Evolutionary conservation across 2,113 vertebrate species (phyloP).

Genomic region (Lepus americanus): DNA sequence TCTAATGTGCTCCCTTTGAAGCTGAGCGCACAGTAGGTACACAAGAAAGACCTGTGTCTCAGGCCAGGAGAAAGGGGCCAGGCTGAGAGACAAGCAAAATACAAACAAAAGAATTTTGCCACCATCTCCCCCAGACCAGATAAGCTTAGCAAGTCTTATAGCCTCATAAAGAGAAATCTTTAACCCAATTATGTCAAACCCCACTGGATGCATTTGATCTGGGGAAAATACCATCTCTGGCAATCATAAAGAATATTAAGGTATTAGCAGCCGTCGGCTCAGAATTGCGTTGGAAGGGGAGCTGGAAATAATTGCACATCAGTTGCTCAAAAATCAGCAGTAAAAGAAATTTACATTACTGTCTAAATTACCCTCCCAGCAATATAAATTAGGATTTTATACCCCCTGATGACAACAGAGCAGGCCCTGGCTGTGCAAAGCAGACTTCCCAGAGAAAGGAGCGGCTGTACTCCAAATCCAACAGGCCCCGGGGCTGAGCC

Average conservation of each 20-base stretch:
- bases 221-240: conserved; percentile 79
- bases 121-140: not conserved
- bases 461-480: not conserved
- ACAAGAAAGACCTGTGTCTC: not conserved
- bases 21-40: not conserved
- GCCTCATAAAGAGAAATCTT: conserved; percentile 77
- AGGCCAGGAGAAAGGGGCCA: not conserved
- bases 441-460: conserved; percentile 66
- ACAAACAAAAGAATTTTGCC: conserved; percentile 29
- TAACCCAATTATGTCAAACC: conserved; percentile 83
- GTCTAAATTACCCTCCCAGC: conserved; percentile 81
- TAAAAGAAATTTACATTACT: conserved; percentile 81
- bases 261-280: conserved; percentile 70
- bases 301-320: conserved; percentile 80
- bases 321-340: conserved; percentile 76
- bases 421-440: conserved; percentile 73
- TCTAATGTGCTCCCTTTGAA: not conserved
- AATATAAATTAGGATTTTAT: conserved; percentile 83
- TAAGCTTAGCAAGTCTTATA: conserved; percentile 24
- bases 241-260: conserved; percentile 84
- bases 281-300: conserved; percentile 67
- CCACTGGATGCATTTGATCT: conserved; percentile 80
- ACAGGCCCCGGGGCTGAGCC: conserved; percentile 53
- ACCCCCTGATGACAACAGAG: conserved; percentile 79
- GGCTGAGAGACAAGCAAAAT: not conserved